Base-by-base conservation (phyloP, 2,888 invertebrate species). In the Tuta absoluta region DNA sequence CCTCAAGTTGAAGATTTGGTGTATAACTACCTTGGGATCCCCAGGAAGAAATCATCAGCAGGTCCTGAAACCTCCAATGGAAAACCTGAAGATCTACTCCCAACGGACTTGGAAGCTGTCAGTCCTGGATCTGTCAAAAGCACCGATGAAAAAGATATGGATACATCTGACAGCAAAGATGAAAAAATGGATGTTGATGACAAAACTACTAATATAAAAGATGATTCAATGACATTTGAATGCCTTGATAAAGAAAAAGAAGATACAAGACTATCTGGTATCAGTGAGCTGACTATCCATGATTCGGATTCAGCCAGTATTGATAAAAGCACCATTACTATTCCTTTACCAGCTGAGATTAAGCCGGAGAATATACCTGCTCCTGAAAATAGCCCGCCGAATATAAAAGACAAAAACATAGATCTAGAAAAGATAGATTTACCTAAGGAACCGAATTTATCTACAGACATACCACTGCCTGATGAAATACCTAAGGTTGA, bases 1-100 rank as follows among this genome's bases (percentile, higher is more conserved):
- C 97, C 98, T 0, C 95, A 96, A 92, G 96, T 98, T 10, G 97
- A 98, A 85, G 96, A 97, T 75, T 94, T 97, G 17, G 96, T 98
- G 0, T 98, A 97, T 79, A 96, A 95, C 81, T 96, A 95, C 82
- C 87, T 98, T 56, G 97, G 97, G 0, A 93, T 98, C 61, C 94
- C 96, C 64, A 94, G 94, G 71, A 96, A 96, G 49, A 93, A 93
- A 69, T 81, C 81, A 0, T 81, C 81, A 0, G 67, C 72, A 0
- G 62, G 8, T 1, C 71, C 86, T 23, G 89, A 88, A 72, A 79
- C 81, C 4, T 82, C 86, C 0, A 86, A 85, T 66, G 85, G 77
- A 0, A 87, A 83, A 71, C 63, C 72, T 14, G 75, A 80, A 72
- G 68, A 94, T 78, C 85, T 96, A 2, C 80, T 96, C 23, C 96